Percentiles rank a stretch among this genome's conserved stretches.
phyloP scores from a whole-genome alignment of 2,888 invertebrate species.

The Thymelicus acteon region DNA sequence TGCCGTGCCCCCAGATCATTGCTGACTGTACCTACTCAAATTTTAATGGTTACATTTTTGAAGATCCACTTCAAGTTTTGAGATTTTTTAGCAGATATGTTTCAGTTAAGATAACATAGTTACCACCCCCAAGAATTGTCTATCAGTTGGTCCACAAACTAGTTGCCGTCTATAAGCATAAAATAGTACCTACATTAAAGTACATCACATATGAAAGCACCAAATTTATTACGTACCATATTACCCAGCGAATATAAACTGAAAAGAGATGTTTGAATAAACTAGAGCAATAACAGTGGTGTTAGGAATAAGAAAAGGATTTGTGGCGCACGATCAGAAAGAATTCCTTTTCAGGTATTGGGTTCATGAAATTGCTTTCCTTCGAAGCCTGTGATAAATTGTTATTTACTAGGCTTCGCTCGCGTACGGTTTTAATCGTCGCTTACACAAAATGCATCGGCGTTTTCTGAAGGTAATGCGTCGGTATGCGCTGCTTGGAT shows the following conservation, averaged over 20 bases:
- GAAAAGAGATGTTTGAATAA: slow-evolving; percentile 10
- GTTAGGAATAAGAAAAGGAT: slow-evolving; percentile 25
- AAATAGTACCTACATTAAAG: background rate
- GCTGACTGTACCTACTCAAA: too few species aligned
- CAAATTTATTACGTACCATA: slow-evolving; percentile 5
- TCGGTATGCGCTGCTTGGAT: background rate
- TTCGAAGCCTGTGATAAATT: slow-evolving; percentile 40
- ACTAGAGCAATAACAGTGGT: slow-evolving; percentile 10
- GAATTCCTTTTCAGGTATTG: slow-evolving; percentile 39
- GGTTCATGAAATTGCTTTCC: slow-evolving; percentile 41
- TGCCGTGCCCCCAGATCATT: too few species aligned
- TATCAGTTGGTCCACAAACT: too few species aligned
- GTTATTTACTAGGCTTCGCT: slow-evolving; percentile 40
- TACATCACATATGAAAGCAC: background rate
- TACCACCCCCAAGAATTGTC: too few species aligned
- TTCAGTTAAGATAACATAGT: too few species aligned
- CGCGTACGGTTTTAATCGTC: slow-evolving; percentile 41
- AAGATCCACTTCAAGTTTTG: too few species aligned
- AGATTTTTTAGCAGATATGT: too few species aligned
- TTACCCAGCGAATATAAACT: background rate
- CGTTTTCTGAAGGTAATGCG: background rate
- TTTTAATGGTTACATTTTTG: too few species aligned
- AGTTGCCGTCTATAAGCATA: background rate
- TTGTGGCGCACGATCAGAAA: slow-evolving; percentile 31
- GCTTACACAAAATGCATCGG: slow-evolving; percentile 34